Evolutionary conservation across 1,140 invertebrate genomes (phyloP).

Genomic region (Muscidifurax raptorellus): DNA sequence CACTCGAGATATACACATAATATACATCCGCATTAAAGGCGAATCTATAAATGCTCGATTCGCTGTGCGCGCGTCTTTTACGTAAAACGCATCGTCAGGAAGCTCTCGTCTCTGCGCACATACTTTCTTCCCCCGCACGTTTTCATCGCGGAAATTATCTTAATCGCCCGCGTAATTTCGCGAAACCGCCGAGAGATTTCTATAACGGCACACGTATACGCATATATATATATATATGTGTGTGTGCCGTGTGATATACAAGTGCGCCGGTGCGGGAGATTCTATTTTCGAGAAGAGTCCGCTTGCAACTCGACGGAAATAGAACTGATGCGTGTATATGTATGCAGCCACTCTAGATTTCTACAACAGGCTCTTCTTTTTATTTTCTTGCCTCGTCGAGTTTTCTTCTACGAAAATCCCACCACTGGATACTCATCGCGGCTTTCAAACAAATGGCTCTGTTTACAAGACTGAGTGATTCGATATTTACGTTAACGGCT

Average conservation of each 20-base stretch:
- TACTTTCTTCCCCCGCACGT: background rate
- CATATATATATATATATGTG: too few relatives aligned
- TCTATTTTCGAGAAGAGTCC: slow-evolving; percentile 14
- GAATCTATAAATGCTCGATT: background rate
- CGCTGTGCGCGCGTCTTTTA: background rate
- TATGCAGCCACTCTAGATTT: background rate
- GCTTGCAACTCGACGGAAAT: background rate
- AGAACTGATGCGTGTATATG: background rate
- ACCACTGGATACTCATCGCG: background rate
- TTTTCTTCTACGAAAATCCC: background rate
- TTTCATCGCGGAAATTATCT: slow-evolving; percentile 30
- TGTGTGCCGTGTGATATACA: background rate
- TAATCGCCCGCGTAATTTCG: slow-evolving; percentile 12
- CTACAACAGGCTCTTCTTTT: background rate
- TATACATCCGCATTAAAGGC: too few relatives aligned
- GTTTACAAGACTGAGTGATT: slow-evolving; percentile 34
- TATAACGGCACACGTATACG: background rate
- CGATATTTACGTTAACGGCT: slow-evolving; percentile 29
- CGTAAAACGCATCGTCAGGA: background rate
- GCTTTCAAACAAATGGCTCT: slow-evolving; percentile 14
- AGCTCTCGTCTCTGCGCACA: background rate
- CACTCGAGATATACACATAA: background rate
- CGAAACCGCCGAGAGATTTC: background rate
- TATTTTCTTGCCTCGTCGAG: background rate
- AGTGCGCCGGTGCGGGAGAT: background rate